These are phyloP conservation scores for Trichacis sp. DNA, from an alignment of 2,888 invertebrate species.

Conservation along the genomic window DNA sequence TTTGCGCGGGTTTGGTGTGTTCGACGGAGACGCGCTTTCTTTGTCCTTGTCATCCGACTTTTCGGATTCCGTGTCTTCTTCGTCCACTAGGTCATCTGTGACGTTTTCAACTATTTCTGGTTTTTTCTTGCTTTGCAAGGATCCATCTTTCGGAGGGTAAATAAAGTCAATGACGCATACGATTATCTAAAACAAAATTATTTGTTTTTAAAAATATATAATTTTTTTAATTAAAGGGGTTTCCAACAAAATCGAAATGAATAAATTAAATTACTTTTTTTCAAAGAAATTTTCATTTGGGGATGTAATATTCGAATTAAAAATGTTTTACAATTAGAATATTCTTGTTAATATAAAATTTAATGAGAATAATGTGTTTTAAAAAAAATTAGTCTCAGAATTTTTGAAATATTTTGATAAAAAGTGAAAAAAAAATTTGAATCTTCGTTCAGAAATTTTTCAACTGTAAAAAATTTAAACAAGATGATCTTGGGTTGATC, in stretches of 20 bases:
- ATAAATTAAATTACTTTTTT: too few relatives aligned
- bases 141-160: constrained; percentile 79
- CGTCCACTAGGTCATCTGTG: constrained; percentile 79
- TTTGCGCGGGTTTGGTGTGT: constrained; percentile 76
- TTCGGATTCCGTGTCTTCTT: constrained; percentile 68
- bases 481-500: too few relatives aligned
- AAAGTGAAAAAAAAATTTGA: too few relatives aligned
- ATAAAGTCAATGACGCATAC: constrained; percentile 90
- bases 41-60: constrained; percentile 70
- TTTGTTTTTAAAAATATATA: neutral
- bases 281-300: too few relatives aligned
- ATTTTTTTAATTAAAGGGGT: constrained; percentile 1
- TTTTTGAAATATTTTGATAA: too few relatives aligned
- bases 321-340: too few relatives aligned
- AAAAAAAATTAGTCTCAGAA: too few relatives aligned
- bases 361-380: too few relatives aligned
- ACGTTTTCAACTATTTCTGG: constrained; percentile 73
- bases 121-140: constrained; percentile 63
- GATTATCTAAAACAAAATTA: constrained; percentile 72
- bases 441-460: too few relatives aligned
- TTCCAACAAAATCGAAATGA: neutral
- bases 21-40: constrained; percentile 59
- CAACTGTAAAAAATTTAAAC: too few relatives aligned
- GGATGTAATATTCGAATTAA: too few relatives aligned
- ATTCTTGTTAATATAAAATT: too few relatives aligned